Conservation (phyloP, 2,113 vertebrate genomes). For the Gymnobelideus leadbeateri region DNA sequence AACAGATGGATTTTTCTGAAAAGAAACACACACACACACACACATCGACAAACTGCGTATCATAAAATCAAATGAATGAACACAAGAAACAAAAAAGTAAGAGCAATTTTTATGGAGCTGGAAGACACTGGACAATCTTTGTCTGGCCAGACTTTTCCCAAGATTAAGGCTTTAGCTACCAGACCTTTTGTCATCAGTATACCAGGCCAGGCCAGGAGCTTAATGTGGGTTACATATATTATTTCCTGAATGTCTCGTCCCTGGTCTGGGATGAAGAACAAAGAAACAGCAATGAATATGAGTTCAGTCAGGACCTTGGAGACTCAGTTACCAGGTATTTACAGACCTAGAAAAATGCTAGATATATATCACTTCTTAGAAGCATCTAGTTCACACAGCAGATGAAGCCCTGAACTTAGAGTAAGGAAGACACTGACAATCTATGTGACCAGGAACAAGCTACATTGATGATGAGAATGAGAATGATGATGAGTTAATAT, state of each 20-base stretch:
- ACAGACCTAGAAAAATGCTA: neutral
- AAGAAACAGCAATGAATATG: neutral
- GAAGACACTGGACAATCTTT: neutral
- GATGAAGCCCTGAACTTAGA: neutral
- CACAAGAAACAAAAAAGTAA: neutral
- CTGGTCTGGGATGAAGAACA: neutral
- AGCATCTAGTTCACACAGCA: neutral
- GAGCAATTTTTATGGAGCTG: neutral
- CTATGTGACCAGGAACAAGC: neutral
- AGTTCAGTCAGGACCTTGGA: neutral
- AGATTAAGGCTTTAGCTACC: neutral
- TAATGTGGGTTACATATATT: neutral
- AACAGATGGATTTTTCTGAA: neutral
- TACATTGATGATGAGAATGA: neutral
- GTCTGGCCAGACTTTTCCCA: neutral
- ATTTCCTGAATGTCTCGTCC: neutral
- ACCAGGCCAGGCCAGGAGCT: neutral
- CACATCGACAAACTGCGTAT: neutral
- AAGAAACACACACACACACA: too few species aligned
- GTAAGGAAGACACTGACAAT: neutral
- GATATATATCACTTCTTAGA: neutral
- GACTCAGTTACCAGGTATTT: neutral
- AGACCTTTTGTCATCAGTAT: neutral
- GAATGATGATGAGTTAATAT: neutral
- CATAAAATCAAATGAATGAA: constrained; percentile 15